phyloP scores from a whole-genome alignment of 2,888 invertebrate species.

The Homarus gammarus region DNA sequence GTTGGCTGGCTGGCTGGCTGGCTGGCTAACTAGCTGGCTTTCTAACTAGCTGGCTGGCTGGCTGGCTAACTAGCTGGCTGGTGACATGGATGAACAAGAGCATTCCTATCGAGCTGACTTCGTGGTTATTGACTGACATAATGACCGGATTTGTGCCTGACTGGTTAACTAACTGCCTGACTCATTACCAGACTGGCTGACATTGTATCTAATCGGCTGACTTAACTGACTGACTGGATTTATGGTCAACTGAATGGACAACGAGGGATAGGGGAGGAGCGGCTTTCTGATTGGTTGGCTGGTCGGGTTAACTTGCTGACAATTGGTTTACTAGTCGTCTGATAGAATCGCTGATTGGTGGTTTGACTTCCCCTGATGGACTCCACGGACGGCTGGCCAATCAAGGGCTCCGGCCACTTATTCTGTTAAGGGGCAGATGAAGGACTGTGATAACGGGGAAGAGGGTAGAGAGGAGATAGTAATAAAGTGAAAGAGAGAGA shows the following conservation, averaged over 20 bases:
- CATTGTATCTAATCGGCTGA: conserved; percentile 2
- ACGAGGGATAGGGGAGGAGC: no score
- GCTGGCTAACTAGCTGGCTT: not conserved
- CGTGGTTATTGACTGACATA: no score
- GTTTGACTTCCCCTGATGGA: conserved; percentile 43
- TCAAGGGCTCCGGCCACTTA: conserved; percentile 22
- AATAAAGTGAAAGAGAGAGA: not conserved
- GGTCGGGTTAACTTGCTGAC: conserved; percentile 28
- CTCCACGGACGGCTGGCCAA: conserved; percentile 29
- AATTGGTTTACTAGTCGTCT: conserved; percentile 49
- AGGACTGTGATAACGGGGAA: not conserved
- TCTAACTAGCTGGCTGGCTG: not conserved
- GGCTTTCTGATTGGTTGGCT: not conserved
- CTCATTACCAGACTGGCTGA: not conserved
- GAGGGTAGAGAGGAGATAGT: not conserved
- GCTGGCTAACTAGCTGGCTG: not conserved
- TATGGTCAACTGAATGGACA: not conserved
- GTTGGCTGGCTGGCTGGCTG: not conserved
- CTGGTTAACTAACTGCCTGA: not conserved
- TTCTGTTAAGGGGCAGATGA: conserved; percentile 10
- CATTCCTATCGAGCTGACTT: no score
- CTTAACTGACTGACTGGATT: not conserved
- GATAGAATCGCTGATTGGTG: conserved; percentile 49
- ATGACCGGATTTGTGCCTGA: no score
- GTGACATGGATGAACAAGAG: no score